Evolutionary conservation across 2,888 invertebrate species (phyloP), one percentile per base, ranked within the genome.

Genomic region (Leptinotarsa juncta): DNA sequence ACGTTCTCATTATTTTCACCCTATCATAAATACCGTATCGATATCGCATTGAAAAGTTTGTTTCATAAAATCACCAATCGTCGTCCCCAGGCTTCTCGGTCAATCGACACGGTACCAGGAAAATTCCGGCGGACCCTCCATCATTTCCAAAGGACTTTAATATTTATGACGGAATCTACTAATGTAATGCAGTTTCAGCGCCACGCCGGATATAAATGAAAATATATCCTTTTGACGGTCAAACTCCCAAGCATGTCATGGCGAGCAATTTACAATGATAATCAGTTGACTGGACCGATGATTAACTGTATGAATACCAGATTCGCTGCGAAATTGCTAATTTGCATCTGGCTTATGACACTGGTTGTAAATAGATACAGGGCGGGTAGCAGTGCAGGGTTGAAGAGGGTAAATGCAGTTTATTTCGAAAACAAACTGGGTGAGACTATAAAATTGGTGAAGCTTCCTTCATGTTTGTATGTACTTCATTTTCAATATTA

Each of bases 261-360:
- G 81, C 81, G 81, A 81, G 84, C 86, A 87, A 87, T 87, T 87
- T 87, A 86, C 87, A 86, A 86, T 85, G 86, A 86, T 87, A 88
- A 87, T 87, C 86, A 87, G 87, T 85, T 84, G 86, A 87, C 87
- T 86, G 88, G 87, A 87, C 87, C 87, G 86, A 87, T 87, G 88
- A 87, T 88, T 87, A 87, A 88, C 87, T 87, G 86, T 86, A 87
- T 88, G 88, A 87, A 88, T 88, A 87, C 83, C 86, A 86, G 86
- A 88, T 87, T 86, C 83, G 86, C 82, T 85, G 84, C 83, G 87
- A 88, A 88, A 88, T 88, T 87, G 87, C 87, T 86, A 86, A 83
- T 84, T 83, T 84, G 84, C 84, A 84, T 83, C 32, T 16, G 62
- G 62, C 62, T 62, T 62, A 62, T 62, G 62, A 62, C 62, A 62